Percentiles rank a stretch among this genome's conserved stretches.
Conservation (phyloP, 2,113 vertebrate species). For the Caranx ignobilis region DNA sequence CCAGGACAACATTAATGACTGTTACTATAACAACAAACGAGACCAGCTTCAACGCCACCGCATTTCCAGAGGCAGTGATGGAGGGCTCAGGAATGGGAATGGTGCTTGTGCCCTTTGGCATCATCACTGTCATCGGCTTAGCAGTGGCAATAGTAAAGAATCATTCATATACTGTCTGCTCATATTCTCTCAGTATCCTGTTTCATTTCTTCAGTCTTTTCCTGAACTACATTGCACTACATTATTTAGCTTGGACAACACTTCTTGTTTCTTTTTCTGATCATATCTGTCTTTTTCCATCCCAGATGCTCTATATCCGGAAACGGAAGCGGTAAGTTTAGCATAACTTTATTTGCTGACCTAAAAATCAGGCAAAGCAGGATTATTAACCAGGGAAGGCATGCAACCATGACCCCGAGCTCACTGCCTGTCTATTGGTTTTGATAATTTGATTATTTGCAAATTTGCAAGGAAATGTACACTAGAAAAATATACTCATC, state of each 20-base stretch:
- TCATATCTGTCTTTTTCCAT: constrained; percentile 58
- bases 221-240: not conserved
- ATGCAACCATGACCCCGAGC: not conserved
- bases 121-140: constrained; percentile 94
- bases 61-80: constrained; percentile 82
- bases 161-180: not conserved
- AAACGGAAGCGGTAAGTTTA: constrained; percentile 93
- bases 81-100: constrained; percentile 87
- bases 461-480: not conserved
- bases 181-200: not conserved
- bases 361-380: not conserved
- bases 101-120: constrained; percentile 93
- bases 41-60: constrained; percentile 90
- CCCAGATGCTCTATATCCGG: constrained; percentile 95
- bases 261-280: not conserved
- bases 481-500: not conserved
- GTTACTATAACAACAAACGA: constrained; percentile 86
- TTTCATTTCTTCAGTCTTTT: constrained; percentile 1
- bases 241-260: not conserved
- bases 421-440: not conserved
- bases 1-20: constrained; percentile 76
- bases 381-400: no score
- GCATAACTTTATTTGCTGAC: not conserved
- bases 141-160: constrained; percentile 92
- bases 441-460: not conserved